These are phyloP conservation scores for Panurus biarmicus DNA, from an alignment of 2,113 vertebrate species.

Conservation along the genomic window DNA sequence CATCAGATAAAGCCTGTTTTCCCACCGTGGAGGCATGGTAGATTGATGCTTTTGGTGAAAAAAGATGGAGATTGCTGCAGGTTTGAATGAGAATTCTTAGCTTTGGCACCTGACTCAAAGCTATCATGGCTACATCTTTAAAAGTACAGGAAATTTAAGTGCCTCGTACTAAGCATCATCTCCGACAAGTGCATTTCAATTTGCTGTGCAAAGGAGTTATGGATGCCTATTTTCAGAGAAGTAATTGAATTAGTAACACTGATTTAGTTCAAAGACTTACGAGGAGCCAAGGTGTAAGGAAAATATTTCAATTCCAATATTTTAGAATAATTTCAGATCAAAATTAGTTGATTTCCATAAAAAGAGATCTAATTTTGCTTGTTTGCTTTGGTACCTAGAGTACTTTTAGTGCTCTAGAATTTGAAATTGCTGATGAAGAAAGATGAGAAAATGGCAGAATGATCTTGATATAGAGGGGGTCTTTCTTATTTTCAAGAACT, in stretches of 20 bases:
- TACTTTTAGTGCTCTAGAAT: not conserved
- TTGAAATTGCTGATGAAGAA: not conserved
- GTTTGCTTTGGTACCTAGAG: not conserved
- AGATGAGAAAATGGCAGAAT: not conserved
- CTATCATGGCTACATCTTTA: not conserved
- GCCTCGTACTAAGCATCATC: not conserved
- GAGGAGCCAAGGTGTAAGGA: not conserved
- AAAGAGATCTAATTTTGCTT: not conserved
- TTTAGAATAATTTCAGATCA: not conserved
- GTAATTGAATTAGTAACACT: not conserved
- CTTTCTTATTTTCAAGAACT: not conserved
- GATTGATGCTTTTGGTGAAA: slow-evolving; percentile 17
- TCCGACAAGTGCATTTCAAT: not conserved
- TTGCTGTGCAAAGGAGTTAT: not conserved
- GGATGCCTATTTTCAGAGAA: not conserved
- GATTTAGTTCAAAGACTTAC: not conserved
- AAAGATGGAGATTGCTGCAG: not conserved
- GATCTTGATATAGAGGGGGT: not conserved
- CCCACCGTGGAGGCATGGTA: not conserved
- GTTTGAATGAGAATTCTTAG: not conserved
- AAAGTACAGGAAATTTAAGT: not conserved
- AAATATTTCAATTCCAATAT: not conserved
- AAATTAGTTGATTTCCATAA: not conserved
- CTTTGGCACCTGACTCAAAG: not conserved
- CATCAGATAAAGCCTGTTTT: slow-evolving; percentile 40